Evolutionary conservation across 2,888 invertebrate species (phyloP), one percentile per base, ranked within the genome.

Genomic region (Argyresthia goedartella): DNA sequence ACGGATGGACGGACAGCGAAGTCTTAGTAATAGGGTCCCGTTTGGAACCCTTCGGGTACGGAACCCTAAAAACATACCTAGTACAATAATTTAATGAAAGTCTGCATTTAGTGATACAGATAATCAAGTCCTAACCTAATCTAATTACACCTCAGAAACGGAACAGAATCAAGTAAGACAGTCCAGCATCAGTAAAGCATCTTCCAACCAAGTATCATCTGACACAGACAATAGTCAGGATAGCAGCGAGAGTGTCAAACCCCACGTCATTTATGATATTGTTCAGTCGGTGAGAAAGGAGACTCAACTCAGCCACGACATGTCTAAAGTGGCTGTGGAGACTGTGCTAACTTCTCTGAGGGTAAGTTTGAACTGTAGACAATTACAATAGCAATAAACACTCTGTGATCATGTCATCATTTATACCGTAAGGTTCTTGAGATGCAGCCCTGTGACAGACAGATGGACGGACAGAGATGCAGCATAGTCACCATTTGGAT

Each of bases 261-360:
- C 89, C 53, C 76, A 89, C 78, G 75, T 88, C 56, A 76, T 94
- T 46, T 95, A 94, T 73, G 92, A 93, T 64, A 89, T 94, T 57
- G 91, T 94, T 8, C 94, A 94, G 71, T 89, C 92, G 61, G 93
- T 96, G 43, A 88, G 96, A 50, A 91, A 91, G 62, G 93, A 94
- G 66, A 95, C 96, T 0, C 93, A 95, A 64, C 88, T 96, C 42
- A 95, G 95, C 62, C 94, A 95, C 76, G 94, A 95, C 62, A 90
- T 94, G 88, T 95, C 95, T 0, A 92, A 94, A 71, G 90, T 95
- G 52, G 95, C 95, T 11, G 90, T 95, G 39, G 92, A 92, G 56
- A 94, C 95, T 43, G 94, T 96, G 0, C 88, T 93, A 1, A 86
- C 71, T 53, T 82, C 85, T 14, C 71, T 87, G 48, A 74, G 81